These are phyloP conservation scores for Siderastrea siderea DNA, from an alignment of 92 coral and sea anemone genomes.

Conservation along the genomic window DNA sequence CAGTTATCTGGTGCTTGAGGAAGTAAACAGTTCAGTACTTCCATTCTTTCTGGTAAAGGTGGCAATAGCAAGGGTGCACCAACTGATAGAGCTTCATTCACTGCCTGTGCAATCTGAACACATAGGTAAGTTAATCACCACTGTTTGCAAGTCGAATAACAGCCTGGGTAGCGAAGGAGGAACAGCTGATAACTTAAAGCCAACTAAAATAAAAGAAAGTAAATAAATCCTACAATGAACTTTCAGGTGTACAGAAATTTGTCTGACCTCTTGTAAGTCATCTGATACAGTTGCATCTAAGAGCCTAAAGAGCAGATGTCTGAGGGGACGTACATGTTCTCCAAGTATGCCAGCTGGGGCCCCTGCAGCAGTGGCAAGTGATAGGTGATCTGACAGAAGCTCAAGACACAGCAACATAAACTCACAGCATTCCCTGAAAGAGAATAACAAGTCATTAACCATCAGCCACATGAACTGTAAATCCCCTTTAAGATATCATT, in stretches of 20 bases:
- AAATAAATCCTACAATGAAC: too few relatives aligned
- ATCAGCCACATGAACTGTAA: neutral
- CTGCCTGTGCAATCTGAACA: conserved; percentile 64
- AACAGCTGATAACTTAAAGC: too few relatives aligned
- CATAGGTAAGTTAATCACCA: too few relatives aligned
- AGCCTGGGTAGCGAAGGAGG: too few relatives aligned
- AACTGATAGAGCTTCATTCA: conserved; percentile 88
- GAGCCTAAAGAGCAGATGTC: conserved; percentile 82
- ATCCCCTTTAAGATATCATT: neutral
- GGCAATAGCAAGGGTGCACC: conserved; percentile 89
- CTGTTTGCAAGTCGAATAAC: too few relatives aligned
- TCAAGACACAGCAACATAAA: conserved; percentile 83
- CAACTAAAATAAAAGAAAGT: too few relatives aligned
- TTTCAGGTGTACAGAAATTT: too few relatives aligned
- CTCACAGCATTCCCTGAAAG: conserved; percentile 73
- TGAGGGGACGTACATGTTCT: conserved; percentile 71
- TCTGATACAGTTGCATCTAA: conserved; percentile 78
- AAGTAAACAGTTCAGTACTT: conserved; percentile 78
- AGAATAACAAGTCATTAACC: neutral
- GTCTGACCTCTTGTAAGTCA: conserved; percentile 80
- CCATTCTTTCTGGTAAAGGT: conserved; percentile 92
- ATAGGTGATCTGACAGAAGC: conserved; percentile 79
- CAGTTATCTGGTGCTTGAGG: conserved; percentile 92
- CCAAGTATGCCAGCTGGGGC: conserved; percentile 80
- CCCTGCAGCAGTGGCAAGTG: conserved; percentile 89